Conservation (phyloP, 2,113 vertebrate genomes). For the Aythya baeri region DNA sequence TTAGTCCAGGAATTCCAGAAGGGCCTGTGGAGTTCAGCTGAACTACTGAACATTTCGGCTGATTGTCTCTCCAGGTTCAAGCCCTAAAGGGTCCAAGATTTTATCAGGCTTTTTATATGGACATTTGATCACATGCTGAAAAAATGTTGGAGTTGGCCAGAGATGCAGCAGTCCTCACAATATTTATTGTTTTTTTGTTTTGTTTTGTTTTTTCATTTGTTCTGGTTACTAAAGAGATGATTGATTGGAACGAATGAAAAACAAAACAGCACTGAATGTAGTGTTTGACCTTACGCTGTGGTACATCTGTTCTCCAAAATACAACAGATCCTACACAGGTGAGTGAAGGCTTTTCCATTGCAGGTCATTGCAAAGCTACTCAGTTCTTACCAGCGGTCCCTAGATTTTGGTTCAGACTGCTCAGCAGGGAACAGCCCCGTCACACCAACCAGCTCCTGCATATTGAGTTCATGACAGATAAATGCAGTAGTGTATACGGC, state of each 20-base stretch:
- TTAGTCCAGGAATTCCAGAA: conserved; percentile 44
- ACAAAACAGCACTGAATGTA: accelerated
- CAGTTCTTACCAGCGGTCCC: background rate
- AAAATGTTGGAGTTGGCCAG: conserved; percentile 37
- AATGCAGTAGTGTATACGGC: background rate
- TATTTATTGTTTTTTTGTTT: background rate
- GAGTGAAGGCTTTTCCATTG: background rate
- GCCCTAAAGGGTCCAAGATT: conserved; percentile 9
- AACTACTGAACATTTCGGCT: background rate
- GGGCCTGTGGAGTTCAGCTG: background rate
- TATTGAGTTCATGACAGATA: background rate
- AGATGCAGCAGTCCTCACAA: background rate
- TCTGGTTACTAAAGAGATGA: background rate
- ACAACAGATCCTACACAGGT: background rate
- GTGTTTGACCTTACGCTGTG: background rate
- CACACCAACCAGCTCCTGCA: background rate
- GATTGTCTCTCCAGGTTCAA: background rate
- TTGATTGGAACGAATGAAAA: background rate
- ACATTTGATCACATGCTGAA: conserved; percentile 25
- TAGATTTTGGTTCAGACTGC: background rate
- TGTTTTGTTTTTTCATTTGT: background rate
- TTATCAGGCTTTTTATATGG: conserved; percentile 23
- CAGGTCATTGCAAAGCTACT: background rate
- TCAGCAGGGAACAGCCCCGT: background rate
- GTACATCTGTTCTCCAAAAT: background rate